Conservation (phyloP, 2,888 invertebrate genomes). For the Sphaerophoria taeniata region DNA sequence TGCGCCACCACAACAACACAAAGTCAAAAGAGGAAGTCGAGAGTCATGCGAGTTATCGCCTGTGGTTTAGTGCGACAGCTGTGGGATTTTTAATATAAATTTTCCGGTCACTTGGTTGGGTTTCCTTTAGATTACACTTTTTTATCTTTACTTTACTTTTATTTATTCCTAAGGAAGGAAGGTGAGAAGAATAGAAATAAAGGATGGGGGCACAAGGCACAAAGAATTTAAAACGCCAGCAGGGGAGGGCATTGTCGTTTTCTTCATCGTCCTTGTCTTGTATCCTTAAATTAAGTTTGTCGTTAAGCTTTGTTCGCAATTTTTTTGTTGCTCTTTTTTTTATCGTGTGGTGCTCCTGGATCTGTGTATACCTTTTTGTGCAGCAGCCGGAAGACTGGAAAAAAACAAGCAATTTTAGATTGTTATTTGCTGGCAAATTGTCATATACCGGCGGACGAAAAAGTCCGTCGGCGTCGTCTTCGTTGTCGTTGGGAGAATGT, state of each 20-base stretch:
- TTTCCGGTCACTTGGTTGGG: constrained; percentile 71
- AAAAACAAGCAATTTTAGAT: constrained; percentile 62
- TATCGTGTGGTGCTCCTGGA: constrained; percentile 8
- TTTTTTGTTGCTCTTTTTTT: constrained; percentile 37
- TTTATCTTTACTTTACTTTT: constrained; percentile 27
- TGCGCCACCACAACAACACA: neutral
- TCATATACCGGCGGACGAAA: neutral
- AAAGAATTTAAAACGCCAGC: constrained; percentile 15
- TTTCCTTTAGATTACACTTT: constrained; percentile 51
- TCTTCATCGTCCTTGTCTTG: constrained; percentile 24
- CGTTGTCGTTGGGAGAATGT: neutral
- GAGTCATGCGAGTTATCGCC: constrained; percentile 73
- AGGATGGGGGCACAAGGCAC: neutral
- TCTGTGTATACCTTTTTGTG: constrained; percentile 11
- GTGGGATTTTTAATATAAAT: constrained; percentile 74
- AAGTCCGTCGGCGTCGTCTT: no score
- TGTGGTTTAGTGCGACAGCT: constrained; percentile 73
- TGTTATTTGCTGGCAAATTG: constrained; percentile 61
- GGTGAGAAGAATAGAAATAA: neutral
- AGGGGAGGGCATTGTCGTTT: constrained; percentile 11
- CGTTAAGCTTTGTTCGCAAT: constrained; percentile 50
- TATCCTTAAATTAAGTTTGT: constrained; percentile 63
- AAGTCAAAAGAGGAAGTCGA: constrained; percentile 64
- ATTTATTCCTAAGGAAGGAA: constrained; percentile 1
- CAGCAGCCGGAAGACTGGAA: constrained; percentile 35